Conservation (phyloP, 2,797 vertebrate genomes). For the Poecilia velifera region DNA sequence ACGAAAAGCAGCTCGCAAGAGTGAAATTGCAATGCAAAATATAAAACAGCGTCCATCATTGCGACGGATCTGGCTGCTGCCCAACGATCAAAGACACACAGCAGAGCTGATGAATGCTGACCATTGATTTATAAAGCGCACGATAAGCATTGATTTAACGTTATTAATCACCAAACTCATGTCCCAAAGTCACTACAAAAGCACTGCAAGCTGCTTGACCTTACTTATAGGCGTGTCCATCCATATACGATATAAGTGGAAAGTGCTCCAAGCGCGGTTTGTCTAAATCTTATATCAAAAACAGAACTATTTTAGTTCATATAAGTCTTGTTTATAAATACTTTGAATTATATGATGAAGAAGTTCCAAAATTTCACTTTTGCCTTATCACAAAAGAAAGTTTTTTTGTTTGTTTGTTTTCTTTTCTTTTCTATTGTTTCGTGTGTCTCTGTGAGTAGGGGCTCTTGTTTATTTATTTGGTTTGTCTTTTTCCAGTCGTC, state of each 20-base stretch:
- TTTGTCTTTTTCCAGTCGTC: not conserved
- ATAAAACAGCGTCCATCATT: not conserved
- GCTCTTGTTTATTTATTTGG: not conserved
- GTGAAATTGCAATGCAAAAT: too few species aligned
- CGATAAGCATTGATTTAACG: not conserved
- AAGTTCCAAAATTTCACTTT: not conserved
- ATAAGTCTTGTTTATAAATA: not conserved
- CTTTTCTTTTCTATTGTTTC: not conserved
- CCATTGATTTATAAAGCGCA: not conserved
- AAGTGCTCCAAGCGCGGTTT: not conserved
- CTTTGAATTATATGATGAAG: not conserved
- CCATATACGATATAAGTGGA: not conserved
- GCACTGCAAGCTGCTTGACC: not conserved
- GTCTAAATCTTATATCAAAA: not conserved
- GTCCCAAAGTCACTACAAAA: not conserved
- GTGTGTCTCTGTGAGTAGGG: not conserved
- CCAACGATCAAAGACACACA: not conserved
- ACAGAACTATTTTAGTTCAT: too few species aligned
- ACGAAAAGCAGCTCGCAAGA: not conserved
- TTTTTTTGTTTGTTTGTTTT: not conserved
- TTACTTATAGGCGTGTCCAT: not conserved
- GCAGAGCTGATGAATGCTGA: not conserved
- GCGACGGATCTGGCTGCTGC: not conserved
- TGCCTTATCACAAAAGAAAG: not conserved
- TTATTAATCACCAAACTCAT: not conserved